Evolutionary conservation across 2,888 invertebrate species (phyloP), one percentile per base, ranked within the genome.

Genomic region (Tupiocoris notatus): DNA sequence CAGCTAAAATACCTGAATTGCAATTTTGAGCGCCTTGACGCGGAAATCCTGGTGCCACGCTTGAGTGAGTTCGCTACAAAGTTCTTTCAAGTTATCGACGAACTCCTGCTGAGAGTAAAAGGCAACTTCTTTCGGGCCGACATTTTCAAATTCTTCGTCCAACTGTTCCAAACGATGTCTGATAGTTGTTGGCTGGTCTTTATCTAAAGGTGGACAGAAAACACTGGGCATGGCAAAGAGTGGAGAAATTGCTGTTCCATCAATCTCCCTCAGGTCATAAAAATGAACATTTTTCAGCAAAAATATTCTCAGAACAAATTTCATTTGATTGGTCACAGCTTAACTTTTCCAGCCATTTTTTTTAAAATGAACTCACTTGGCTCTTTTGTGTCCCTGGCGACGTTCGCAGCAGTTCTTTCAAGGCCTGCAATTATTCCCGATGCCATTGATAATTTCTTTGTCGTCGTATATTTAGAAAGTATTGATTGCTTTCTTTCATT

Each of bases 41-140:
- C 97, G 88, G 84, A 97, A 96, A 85, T 98, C 97, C 23, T 92
- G 89, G 81, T 93, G 90, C 98, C 98, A 99, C 6, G 97, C 96
- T 84, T 88, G 89, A 61, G 93, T 91, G 24, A 99, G 88, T 84
- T 96, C 95, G 82, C 91, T 91, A 85, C 93, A 95, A n/a, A 98
- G 87, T 84, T 95, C 92, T 81, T 94, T 93, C 79, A 98, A 94
- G 81, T 94, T 89, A 62, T 89, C 88, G 6, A 93, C 90, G 86
- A 95, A 98, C 83, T 97, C 96, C 83, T 94, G 93, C 84, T 98
- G 98, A 1, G 94, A 93, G 78, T 98, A 86, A 82, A 96, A 94
- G 83, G 93, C 88, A 85, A 94, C 92, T 85, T 94, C 94, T 81
- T 92, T 89, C 20, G 79, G 90, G 17, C 91, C 90, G 6, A 92